Base-by-base conservation (phyloP, 2,888 invertebrate genomes). In the Erpobdella octoculata region DNA sequence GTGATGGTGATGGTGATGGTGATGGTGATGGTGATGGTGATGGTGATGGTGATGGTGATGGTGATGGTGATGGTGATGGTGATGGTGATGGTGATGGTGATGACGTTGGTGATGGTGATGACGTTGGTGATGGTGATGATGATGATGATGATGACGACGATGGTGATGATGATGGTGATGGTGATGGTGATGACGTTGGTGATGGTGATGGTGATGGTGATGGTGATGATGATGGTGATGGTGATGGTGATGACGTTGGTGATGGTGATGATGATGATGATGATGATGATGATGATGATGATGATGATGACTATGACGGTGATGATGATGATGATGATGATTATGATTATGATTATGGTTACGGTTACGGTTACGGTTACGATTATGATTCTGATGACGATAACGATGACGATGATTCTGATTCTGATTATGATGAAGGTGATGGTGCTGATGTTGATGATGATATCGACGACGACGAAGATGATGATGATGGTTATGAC, bases 181-280 rank as follows among this genome's bases (percentile, higher is more conserved):
- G n/a, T 15, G 46, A 41, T 41, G n/a, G n/a, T 41, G 46, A 41
- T 41, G 46, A n/a, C n/a, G 46, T 15, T 41, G 46, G n/a, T 15
- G 46, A 41, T 41, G 46, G n/a, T 41, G 46, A 41, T 41, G 46
- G 46, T 41, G 46, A 92, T 83, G 89, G 89, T 15, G 46, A 41
- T 41, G 46, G 12, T 41, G 46, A 41, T 41, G 46, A 41, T 15
- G 46, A 41, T 12, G 46, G n/a, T 41, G 46, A 41, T 41, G 46
- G 46, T 41, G 46, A n/a, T 41, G 67, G 41, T 67, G 67, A 37
- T 28, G 41, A 67, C 25, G 41, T n/a, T 15, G 48, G 18, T 1
- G 67, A 25, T 25, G 67, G 31, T 15, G 67, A 67, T 46, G 67
- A 46, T 15, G 67, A 67, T 28, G 67, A 41, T 12, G 46, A 53